These are phyloP conservation scores for Stegastes partitus DNA, from an alignment of 2,113 vertebrate genomes.

Conservation along the genomic window DNA sequence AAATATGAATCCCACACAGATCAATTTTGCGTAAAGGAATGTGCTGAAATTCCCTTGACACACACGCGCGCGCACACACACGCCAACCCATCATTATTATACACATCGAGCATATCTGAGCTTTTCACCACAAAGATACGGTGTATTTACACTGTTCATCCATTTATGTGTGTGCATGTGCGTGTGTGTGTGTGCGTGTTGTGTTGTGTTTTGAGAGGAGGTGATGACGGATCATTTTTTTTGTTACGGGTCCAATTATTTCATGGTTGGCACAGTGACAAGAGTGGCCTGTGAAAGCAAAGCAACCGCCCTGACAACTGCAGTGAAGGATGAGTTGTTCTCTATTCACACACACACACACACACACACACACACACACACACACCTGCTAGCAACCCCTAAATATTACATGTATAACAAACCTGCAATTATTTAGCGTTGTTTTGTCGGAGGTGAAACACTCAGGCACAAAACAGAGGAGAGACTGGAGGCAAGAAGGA, in stretches of 20 bases:
- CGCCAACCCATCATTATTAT: constrained; percentile 13
- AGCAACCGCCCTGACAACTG: constrained; percentile 10
- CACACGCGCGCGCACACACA: not conserved
- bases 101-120: not conserved
- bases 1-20: constrained; percentile 71
- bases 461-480: constrained; percentile 1
- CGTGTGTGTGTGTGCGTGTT: not conserved
- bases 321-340: constrained; percentile 1
- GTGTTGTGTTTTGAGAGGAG: not conserved
- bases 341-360: constrained; percentile 21
- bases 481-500: not conserved
- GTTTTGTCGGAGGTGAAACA: constrained; percentile 11
- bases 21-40: constrained; percentile 69
- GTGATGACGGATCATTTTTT: constrained; percentile 48
- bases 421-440: constrained; percentile 36
- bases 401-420: constrained; percentile 10
- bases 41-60: constrained; percentile 55
- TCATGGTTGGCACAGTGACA: constrained; percentile 24
- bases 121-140: not conserved
- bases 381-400: constrained; percentile 21
- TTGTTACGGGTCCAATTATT: constrained; percentile 42
- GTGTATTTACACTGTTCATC: constrained; percentile 8
- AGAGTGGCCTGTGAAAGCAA: constrained; percentile 10
- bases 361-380: constrained; percentile 35
- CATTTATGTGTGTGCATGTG: no score